Conservation (phyloP, 2,797 vertebrate species). For the Melanotaenia parkinsoni region DNA sequence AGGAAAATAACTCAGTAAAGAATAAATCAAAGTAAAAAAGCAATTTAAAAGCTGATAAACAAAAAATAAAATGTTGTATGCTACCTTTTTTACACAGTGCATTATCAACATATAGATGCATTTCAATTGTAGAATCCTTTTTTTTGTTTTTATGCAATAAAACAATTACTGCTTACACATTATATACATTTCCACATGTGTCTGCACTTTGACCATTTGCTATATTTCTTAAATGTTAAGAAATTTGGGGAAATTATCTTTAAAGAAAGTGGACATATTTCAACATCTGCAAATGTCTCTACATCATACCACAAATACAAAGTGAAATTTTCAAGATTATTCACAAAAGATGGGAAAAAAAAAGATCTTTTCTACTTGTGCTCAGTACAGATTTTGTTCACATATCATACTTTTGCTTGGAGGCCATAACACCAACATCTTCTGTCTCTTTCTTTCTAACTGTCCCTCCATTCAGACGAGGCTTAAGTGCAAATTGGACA, state of each 20-base stretch:
- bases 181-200: too few relatives aligned
- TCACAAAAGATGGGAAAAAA: not conserved
- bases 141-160: not conserved
- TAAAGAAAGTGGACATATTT: constrained; percentile 8
- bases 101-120: constrained; percentile 17
- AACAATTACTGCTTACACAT: too few relatives aligned
- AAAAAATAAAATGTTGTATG: too few relatives aligned
- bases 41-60: not conserved
- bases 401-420: constrained; percentile 57
- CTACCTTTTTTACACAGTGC: constrained; percentile 12
- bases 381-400: constrained; percentile 48
- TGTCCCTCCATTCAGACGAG: constrained; percentile 80
- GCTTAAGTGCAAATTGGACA: constrained; percentile 89
- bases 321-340: not conserved
- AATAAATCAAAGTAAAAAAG: not conserved
- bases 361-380: constrained; percentile 34
- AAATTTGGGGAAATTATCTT: not conserved
- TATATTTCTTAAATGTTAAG: not conserved
- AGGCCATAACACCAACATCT: constrained; percentile 70
- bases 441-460: constrained; percentile 64
- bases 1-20: not conserved
- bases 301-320: constrained; percentile 22
- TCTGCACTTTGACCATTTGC: too few relatives aligned
- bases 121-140: constrained; percentile 1
- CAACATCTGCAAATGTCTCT: constrained; percentile 21